Evolutionary conservation across 2,113 vertebrate species (phyloP).

Genomic region (Tor tambroides): DNA sequence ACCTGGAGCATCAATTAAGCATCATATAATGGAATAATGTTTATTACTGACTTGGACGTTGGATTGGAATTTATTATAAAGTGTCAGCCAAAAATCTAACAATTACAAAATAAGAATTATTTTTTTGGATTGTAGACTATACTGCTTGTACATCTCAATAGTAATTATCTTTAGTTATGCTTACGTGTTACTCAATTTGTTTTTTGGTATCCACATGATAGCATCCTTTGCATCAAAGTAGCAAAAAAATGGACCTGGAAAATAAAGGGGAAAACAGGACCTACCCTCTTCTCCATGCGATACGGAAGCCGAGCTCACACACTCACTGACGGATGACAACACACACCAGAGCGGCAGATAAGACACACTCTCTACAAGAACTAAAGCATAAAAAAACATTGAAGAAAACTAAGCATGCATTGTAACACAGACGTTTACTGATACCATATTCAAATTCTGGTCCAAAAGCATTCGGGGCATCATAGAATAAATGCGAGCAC

Average conservation of each 20-base stretch:
- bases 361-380: slow-evolving; percentile 37
- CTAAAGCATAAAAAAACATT: slow-evolving; percentile 32
- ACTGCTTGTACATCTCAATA: neutral
- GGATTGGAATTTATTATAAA: neutral
- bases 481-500: neutral
- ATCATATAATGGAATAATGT: neutral
- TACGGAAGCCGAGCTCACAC: slow-evolving; percentile 60
- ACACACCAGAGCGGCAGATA: slow-evolving; percentile 47
- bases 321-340: slow-evolving; percentile 52
- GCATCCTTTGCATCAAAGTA: neutral
- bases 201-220: neutral
- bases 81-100: neutral
- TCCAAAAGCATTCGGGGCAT: neutral
- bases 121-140: neutral
- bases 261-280: slow-evolving; percentile 50
- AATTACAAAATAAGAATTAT: neutral
- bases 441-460: neutral
- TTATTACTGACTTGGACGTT: neutral
- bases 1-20: neutral
- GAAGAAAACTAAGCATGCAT: slow-evolving; percentile 16
- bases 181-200: neutral
- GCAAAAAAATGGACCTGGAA: neutral
- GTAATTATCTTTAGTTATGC: neutral
- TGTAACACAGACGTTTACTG: neutral
- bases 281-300: slow-evolving; percentile 73